phyloP scores from a whole-genome alignment of 2,113 vertebrate species.

The Nesoenas mayeri region DNA sequence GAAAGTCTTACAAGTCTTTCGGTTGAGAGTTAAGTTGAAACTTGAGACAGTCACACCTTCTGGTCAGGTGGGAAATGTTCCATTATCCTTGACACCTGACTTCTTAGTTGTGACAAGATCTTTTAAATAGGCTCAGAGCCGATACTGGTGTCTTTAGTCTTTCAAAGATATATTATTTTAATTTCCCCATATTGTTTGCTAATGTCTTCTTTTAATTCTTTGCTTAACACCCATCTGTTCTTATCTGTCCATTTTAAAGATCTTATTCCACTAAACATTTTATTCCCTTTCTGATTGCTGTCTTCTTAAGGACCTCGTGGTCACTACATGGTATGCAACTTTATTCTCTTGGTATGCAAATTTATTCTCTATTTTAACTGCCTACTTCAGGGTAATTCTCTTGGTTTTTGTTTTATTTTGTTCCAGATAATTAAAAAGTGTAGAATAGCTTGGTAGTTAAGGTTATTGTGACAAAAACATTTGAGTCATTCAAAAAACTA shows the following conservation, averaged over 20 bases:
- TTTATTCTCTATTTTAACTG: neutral
- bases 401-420: neutral
- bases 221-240: neutral
- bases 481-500: neutral
- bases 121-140: neutral
- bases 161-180: neutral
- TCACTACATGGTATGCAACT: neutral
- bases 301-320: neutral
- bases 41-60: neutral
- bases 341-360: neutral
- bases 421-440: conserved; percentile 6
- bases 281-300: neutral
- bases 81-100: accelerated
- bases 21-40: neutral
- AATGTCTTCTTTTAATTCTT: neutral
- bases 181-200: neutral
- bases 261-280: neutral
- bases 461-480: neutral
- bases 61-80: accelerated
- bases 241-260: neutral
- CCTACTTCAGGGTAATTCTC: neutral
- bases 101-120: neutral
- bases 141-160: neutral
- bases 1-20: neutral
- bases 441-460: neutral